These are phyloP conservation scores for Drosophila willistoni DNA, from an alignment of 1,140 invertebrate genomes.

Conservation along the genomic window DNA sequence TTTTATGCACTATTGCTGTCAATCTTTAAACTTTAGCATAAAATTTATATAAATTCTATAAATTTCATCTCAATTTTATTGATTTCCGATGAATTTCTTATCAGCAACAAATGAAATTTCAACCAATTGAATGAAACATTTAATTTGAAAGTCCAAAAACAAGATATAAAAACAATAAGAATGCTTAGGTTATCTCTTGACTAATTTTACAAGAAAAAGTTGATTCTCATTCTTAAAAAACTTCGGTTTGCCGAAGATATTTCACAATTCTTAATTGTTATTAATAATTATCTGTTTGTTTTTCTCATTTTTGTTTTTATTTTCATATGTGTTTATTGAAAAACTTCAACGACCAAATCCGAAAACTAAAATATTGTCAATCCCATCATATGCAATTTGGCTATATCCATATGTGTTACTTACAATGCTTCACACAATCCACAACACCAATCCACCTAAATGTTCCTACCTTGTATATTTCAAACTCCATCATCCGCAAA, in stretches of 20 bases:
- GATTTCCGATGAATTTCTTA: too few species aligned
- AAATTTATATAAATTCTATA: not conserved
- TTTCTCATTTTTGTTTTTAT: slow-evolving; percentile 59
- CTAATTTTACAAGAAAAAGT: too few species aligned
- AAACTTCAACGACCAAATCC: slow-evolving; percentile 47
- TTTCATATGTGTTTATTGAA: slow-evolving; percentile 64
- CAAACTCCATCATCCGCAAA: slow-evolving; percentile 9
- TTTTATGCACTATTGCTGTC: too few species aligned
- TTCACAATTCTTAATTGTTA: slow-evolving; percentile 25
- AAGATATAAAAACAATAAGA: too few species aligned
- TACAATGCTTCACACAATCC: slow-evolving; percentile 21
- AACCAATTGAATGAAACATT: too few species aligned
- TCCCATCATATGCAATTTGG: slow-evolving; percentile 18
- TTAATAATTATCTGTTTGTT: slow-evolving; percentile 57
- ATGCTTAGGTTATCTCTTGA: too few species aligned
- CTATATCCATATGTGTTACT: slow-evolving; percentile 52
- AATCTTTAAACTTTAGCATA: slow-evolving; percentile 5
- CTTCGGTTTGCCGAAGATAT: slow-evolving; percentile 49
- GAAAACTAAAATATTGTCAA: slow-evolving; percentile 7
- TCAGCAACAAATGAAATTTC: too few species aligned
- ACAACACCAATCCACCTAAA: slow-evolving; percentile 14
- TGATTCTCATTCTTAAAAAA: not conserved
- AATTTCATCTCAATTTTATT: too few species aligned
- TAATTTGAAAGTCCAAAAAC: too few species aligned
- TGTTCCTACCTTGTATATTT: slow-evolving; percentile 20